These are phyloP conservation scores for Oxyruncus cristatus DNA, from an alignment of 2,113 vertebrate species.

Conservation along the genomic window DNA sequence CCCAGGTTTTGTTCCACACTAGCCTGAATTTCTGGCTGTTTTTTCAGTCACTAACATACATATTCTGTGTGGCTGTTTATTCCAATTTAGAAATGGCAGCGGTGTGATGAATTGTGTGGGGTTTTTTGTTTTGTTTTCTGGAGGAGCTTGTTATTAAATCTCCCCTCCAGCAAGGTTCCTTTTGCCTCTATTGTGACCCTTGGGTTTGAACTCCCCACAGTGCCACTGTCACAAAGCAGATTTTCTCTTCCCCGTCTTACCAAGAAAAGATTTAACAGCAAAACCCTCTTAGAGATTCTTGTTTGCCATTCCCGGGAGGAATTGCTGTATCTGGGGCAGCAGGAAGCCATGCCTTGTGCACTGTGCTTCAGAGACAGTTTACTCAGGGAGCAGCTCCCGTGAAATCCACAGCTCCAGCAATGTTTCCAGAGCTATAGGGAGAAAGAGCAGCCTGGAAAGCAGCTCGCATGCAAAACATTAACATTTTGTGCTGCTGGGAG, in stretches of 20 bases:
- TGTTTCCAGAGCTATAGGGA: not conserved
- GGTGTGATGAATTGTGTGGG: not conserved
- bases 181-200: not conserved
- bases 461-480: rapidly evolving
- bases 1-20: not conserved
- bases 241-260: not conserved
- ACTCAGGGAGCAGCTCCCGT: not conserved
- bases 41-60: not conserved
- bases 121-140: not conserved
- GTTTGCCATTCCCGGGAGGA: not conserved
- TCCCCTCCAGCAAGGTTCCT: not conserved
- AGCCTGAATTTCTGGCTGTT: not conserved
- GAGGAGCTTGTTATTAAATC: not conserved
- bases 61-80: not conserved
- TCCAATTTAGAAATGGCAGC: not conserved
- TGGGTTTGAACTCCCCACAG: not conserved
- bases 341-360: not conserved
- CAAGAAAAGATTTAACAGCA: slow-evolving; percentile 28
- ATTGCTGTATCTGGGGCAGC: slow-evolving; percentile 47
- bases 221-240: slow-evolving; percentile 41
- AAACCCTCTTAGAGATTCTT: slow-evolving; percentile 24
- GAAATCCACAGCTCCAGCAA: not conserved
- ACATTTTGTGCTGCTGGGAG: not conserved
- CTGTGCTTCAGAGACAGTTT: not conserved
- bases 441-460: not conserved